Base-by-base conservation (phyloP, 2,888 invertebrate species). In the Lottia gigantea region DNA sequence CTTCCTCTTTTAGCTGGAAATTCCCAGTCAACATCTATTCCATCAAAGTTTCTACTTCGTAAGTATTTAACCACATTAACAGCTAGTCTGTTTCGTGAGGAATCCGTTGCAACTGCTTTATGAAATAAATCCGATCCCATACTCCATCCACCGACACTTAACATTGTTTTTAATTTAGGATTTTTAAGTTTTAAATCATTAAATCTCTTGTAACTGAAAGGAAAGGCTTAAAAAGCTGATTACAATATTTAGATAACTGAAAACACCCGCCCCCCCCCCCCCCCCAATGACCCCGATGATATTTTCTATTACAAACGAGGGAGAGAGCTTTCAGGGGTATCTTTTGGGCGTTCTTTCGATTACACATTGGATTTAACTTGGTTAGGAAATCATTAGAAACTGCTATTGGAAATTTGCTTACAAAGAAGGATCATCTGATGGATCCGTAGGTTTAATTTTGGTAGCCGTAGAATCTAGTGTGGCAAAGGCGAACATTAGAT, bases 401-500 rank as follows among this genome's bases (percentile, higher is more conserved):
- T 31, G 2, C 2, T 31, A 31, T 3, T 3, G 11, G 15, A 11
- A 55, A 2, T 11, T 19, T 19, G 15, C 75, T 64, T 76, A 78
- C 78, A 71, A 45, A 14, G 68, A 62, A 16, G 71, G 67, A 26
- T 77, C 75, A 25, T 75, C 67, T 2, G 62, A 62, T 1, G 25
- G 45, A 25, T 74, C 75, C 8, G 74, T 68, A 14, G 73, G 46
- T 45, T 66, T 66, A 0, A 78, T 64, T 15, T 71, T 61, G 8
- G 70, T 75, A 12, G 70, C 75, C 15, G 70, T 71, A 4, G 96
- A 96, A 90, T 97, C 97, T 89, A 98, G 90, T 95, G 96, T 97
- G 0, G 97, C 98, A 89, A 98, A 98, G n/a, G 98, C 95, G 90
- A 95, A 98, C 84, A 98, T 94, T 80, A 98, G 90, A 90, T 98